Base-by-base conservation (phyloP, 2,113 vertebrate species). In the Pogonocichla stellata region DNA sequence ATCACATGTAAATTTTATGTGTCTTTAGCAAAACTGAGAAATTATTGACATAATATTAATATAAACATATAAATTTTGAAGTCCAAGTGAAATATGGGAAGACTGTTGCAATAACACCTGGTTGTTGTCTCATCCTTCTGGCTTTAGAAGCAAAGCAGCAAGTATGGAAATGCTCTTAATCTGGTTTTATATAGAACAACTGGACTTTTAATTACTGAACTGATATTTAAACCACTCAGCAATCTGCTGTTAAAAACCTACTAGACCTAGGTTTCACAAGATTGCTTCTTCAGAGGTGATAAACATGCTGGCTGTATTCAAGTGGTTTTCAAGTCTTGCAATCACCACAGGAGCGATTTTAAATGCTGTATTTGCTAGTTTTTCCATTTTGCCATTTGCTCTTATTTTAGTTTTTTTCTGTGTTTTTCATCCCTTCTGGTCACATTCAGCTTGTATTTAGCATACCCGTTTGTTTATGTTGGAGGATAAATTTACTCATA, bases 271-370 rank as follows among this genome's bases (percentile, higher is more conserved):
- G 5, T 83, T 83, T 89, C 40, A 33, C 40, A 71, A 69, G 70
- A 74, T 91, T 83, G 22, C 38, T 92, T 87, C 79, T 82, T 92
- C 47, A 64, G 90, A 75, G 23, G 9, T 79, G 45, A 47, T 91
- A 91, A 95, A 89, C 19, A 12, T 83, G 56, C 67, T 80, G 74
- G 19, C 75, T 43, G 4, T 61, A 47, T 50, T 81, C 51, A 82
- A 93, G 72, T 92, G 85, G 33, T 62, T 95, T 92, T 81, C 61
- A 94, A 95, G 87, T 48, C 28, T 34, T 83, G 67, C 69, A 86
- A 31, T 93, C 74, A 83, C 82, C 67, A 56, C 47, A 54, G 43
- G 73, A 85, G 70, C 40, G 90, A 38, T 72, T 94, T 87, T 45
- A 60, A 72, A 84, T 67, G 31, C 69, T 86, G 1, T 22, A 29